Evolutionary conservation across 2,888 invertebrate genomes (phyloP).

Genomic region (Keiferia lycopersicella): DNA sequence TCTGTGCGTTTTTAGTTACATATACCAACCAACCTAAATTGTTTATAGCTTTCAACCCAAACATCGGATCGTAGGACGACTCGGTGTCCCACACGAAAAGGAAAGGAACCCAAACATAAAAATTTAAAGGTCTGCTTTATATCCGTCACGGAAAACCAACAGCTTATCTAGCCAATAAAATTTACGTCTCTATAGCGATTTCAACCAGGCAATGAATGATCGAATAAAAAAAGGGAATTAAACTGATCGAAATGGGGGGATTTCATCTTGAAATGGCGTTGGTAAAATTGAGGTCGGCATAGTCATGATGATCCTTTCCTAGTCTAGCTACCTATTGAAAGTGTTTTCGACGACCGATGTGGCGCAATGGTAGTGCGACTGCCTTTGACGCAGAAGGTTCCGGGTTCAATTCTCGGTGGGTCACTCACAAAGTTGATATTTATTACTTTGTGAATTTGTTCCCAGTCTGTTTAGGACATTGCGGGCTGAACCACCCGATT

Average conservation of each 20-base stretch:
- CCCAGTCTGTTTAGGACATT: no score
- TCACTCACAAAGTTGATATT: no score
- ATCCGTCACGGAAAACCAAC: conserved; percentile 12
- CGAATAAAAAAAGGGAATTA: conserved; percentile 10
- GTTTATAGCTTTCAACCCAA: not conserved
- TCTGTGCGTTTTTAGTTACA: no score
- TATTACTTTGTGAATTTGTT: no score
- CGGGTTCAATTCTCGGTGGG: no score
- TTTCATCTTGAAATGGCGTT: not conserved
- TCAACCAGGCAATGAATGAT: not conserved
- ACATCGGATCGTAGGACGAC: no score
- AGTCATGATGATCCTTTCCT: not conserved
- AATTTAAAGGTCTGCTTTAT: conserved; percentile 12
- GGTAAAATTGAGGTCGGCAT: not conserved
- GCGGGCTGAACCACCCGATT: no score
- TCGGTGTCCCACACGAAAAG: no score
- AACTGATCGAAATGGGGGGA: not conserved
- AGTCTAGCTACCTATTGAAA: no score
- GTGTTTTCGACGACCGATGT: no score
- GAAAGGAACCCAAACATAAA: not conserved
- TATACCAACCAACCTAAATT: not conserved
- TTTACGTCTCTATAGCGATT: not conserved
- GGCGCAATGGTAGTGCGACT: no score
- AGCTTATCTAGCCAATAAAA: conserved; percentile 15
- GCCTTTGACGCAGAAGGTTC: no score